Evolutionary conservation across 2,888 invertebrate species (phyloP).

Genomic region (Orchesellides sinensis): DNA sequence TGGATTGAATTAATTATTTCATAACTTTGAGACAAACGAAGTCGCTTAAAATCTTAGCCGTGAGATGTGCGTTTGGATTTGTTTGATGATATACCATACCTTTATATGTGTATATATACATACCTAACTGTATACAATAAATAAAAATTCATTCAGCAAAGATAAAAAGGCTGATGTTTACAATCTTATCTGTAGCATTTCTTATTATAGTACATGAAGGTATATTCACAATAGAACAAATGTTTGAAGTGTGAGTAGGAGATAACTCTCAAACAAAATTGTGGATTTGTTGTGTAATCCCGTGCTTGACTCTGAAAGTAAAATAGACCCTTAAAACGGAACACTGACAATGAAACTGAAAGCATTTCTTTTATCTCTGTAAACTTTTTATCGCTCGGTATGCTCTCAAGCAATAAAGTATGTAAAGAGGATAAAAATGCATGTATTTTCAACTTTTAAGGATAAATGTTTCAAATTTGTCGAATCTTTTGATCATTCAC

Average conservation of each 20-base stretch:
- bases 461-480: too few relatives aligned
- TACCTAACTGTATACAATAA: too few relatives aligned
- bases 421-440: too few relatives aligned
- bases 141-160: background rate
- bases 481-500: too few relatives aligned
- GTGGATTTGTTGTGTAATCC: slow-evolving; percentile 30
- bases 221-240: background rate
- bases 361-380: background rate
- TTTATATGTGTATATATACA: too few relatives aligned
- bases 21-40: slow-evolving; percentile 24
- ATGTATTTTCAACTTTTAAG: too few relatives aligned
- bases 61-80: too few relatives aligned
- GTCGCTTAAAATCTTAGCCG: slow-evolving; percentile 27
- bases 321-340: slow-evolving; percentile 47
- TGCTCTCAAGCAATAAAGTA: too few relatives aligned
- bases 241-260: slow-evolving; percentile 12
- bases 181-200: slow-evolving; percentile 24
- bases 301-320: slow-evolving; percentile 52
- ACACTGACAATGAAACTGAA: slow-evolving; percentile 55
- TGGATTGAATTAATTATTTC: slow-evolving; percentile 49
- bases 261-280: slow-evolving; percentile 4
- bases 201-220: background rate
- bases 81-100: too few relatives aligned
- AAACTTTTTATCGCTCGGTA: too few relatives aligned
- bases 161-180: background rate